Base-by-base conservation (phyloP, 2,113 vertebrate species). In the Tachysurus fulvidraco region DNA sequence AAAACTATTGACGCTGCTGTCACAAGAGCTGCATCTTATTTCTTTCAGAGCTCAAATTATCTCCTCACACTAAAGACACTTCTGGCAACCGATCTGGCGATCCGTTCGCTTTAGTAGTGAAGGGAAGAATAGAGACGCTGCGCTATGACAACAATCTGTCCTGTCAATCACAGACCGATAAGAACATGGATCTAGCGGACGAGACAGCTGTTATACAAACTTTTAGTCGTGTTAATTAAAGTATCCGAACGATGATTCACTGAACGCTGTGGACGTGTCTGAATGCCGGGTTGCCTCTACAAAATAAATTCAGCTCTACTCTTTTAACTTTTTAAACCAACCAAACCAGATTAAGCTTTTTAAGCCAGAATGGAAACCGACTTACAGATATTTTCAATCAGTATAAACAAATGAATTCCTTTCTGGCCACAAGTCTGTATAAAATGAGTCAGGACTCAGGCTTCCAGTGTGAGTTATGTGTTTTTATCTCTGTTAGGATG, bases 81-180 rank as follows among this genome's bases (percentile, higher is more conserved):
- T 85, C 30, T 67, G 55, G 74, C 74, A 78, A 52, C 9, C 46
- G 44, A 64, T 85, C 46, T 85, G 44, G 74, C 46, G 54, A 6
- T 67, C 60, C 60, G 8, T 67, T 55, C 36, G 30, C 62, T 55
- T 36, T 17, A 67, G 57, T 23, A 41, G 17, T 55, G 84, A 80
- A 25, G 64, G 50, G 19, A 67, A n/a, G 30, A 67, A 67, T 14
- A 65, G 60, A 65, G 28, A 83, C 21, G 28, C 0, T 54, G 74
- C 7, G 52, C 60, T 17, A 23, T 78, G 84, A 85, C 84, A 69
- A 55, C 60, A 78, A 13, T 79, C 84, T 85, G 84, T 80, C 60
- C 60, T 55, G 76, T 79, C 76, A 54, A 54, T 79, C 76, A 41
- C 7, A 28, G 2, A 12, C 60, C 54, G 59, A 85, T 85, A 19